Evolutionary conservation across 2,888 invertebrate species (phyloP), one percentile per base, ranked within the genome.

Genomic region (Lagria hirta): DNA sequence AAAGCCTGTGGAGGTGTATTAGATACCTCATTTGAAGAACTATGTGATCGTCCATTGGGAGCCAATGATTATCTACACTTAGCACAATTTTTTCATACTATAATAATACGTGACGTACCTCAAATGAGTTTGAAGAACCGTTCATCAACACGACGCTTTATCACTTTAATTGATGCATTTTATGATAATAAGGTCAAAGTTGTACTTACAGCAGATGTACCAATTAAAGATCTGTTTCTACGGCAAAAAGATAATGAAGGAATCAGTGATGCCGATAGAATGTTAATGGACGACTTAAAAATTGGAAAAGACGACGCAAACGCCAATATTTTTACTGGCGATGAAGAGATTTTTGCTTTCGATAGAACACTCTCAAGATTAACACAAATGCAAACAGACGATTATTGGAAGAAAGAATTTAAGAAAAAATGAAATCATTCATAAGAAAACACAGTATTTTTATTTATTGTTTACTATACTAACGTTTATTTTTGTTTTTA

Each of bases 311-410:
- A 81, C 55, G 83, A 86, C 32, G 8, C 56, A 5, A 80, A 81
- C 51, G 88, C 94, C 2, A 94, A 88, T 62, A 86, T 99, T 56
- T 98, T 99, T 64, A 96, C 95, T 1, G 98, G 98, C 0, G 93
- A 94, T 69, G 99, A 99, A 72, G 99, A 99, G 74, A 74, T 94
- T 61, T 99, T 99, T 73, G 98, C 99, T 1, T 95, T 89, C 66
- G 94, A 96, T 61, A 79, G 99, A 41, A 96, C 97, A 12, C 71
- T 95, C 14, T 98, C 98, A 0, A 78, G 99, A 51, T 79, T 99
- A 18, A 82, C 86, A 54, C 95, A 99, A 77, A 99, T 99, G 98
- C 94, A 96, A 73, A 89, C 90, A 0, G 82, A 85, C 37, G 88
- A 88, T 53, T 99, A 99, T 71, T 97, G 97, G 97, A 38, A 38